phyloP scores from a whole-genome alignment of 92 coral and sea anemone species.

The Hydrozoanthus gracilis region DNA sequence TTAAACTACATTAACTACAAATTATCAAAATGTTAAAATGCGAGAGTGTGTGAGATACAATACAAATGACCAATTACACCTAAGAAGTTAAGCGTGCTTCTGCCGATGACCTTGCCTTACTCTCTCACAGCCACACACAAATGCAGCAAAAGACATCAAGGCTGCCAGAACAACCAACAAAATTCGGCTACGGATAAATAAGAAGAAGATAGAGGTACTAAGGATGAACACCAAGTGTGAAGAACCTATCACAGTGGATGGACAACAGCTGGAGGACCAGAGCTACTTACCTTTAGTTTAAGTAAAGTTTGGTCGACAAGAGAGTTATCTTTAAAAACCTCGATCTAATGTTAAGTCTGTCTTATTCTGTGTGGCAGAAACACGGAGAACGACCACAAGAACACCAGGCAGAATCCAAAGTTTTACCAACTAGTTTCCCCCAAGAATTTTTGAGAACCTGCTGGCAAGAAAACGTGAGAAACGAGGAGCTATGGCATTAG shows the following conservation, averaged over 20 bases:
- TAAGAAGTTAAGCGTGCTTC: no score
- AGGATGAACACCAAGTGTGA: conserved; percentile 33
- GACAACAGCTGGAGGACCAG: conserved; percentile 22
- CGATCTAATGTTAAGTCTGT: conserved; percentile 17
- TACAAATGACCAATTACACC: no score
- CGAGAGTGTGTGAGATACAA: no score
- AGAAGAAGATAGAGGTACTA: not conserved
- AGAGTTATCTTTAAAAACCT: not conserved
- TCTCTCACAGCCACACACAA: no score
- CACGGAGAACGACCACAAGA: conserved; percentile 32
- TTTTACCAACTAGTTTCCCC: no score
- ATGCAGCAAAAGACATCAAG: no score
- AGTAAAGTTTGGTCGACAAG: not conserved
- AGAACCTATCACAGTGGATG: conserved; percentile 25
- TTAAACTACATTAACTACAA: no score
- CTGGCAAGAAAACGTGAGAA: not conserved
- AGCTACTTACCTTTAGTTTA: not conserved
- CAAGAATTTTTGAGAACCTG: no score
- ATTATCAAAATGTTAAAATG: no score
- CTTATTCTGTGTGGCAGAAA: conserved; percentile 21
- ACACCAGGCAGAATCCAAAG: not conserved
- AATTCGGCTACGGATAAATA: not conserved
- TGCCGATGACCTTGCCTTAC: no score
- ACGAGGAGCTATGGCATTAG: not conserved
- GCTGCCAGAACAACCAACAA: not conserved